Percentiles rank a stretch among this genome's conserved stretches.
Conservation (phyloP, 2,113 vertebrate genomes). For the Sorex fumeus region DNA sequence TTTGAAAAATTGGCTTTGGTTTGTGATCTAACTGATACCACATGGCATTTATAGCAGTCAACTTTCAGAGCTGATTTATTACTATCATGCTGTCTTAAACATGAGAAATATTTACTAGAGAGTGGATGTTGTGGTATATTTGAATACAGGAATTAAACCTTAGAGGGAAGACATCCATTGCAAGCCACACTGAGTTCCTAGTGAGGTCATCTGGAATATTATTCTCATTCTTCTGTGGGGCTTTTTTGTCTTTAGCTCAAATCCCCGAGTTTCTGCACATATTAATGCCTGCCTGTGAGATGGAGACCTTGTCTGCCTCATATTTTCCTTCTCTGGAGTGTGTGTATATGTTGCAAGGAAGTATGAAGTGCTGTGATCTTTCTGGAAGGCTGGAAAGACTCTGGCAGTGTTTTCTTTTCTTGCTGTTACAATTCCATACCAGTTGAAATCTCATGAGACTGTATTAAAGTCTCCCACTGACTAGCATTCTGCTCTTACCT, state of each 20-base stretch:
- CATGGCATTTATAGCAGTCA: conserved; percentile 79
- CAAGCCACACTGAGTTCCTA: conserved; percentile 30
- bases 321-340: conserved; percentile 27
- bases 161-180: neutral
- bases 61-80: conserved; percentile 75
- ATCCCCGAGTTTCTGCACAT: conserved; percentile 3
- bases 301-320: conserved; percentile 38
- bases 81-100: conserved; percentile 71
- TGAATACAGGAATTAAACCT: conserved; percentile 54
- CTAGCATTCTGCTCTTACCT: conserved; percentile 15
- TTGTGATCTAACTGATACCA: conserved; percentile 85
- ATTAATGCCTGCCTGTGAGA: conserved; percentile 42
- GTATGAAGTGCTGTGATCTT: conserved; percentile 49
- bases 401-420: conserved; percentile 43
- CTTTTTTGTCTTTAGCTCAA: conserved; percentile 43
- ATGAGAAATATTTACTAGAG: conserved; percentile 60
- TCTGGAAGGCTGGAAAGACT: conserved; percentile 52
- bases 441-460: conserved; percentile 26
- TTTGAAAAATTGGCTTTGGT: conserved; percentile 84
- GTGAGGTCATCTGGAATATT: neutral
- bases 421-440: neutral
- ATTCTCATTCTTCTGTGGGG: neutral
- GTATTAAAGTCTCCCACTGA: conserved; percentile 25
- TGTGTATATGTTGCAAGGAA: conserved; percentile 41
- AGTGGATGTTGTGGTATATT: conserved; percentile 30